These are phyloP conservation scores for Drosophila mercatorum DNA, from an alignment of 2,888 invertebrate species.

Conservation along the genomic window DNA sequence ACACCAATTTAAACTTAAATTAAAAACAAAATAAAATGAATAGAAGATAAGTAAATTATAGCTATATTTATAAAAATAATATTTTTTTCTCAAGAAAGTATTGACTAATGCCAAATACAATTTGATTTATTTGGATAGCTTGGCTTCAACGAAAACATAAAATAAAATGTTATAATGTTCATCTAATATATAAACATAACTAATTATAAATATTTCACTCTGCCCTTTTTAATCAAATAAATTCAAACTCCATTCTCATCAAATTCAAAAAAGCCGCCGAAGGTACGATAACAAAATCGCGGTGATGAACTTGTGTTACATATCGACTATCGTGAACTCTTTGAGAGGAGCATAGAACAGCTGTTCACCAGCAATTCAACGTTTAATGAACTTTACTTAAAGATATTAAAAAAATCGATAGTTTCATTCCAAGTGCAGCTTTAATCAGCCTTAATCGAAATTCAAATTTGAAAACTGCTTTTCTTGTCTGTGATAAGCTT, in stretches of 20 bases:
- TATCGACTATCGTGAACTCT: neutral
- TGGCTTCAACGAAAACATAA: no score
- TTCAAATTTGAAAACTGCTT: constrained; percentile 7
- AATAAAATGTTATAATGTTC: no score
- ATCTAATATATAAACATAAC: no score
- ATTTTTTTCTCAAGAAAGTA: no score
- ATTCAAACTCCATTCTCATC: neutral
- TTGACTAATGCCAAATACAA: no score
- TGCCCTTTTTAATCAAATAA: neutral
- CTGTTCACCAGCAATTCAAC: neutral
- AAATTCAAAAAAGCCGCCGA: no score
- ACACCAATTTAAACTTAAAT: neutral
- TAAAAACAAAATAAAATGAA: neutral
- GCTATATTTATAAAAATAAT: neutral
- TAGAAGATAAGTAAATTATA: neutral
- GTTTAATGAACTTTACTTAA: no score
- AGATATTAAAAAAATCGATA: constrained; percentile 15
- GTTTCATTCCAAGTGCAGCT: no score
- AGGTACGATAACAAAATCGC: neutral
- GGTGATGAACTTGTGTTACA: neutral
- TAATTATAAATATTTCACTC: no score
- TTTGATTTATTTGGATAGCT: no score
- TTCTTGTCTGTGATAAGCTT: constrained; percentile 47
- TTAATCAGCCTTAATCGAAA: neutral
- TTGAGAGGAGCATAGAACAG: neutral